Evolutionary conservation across 2,888 invertebrate species (phyloP).

Genomic region (Seladonia tumulorum): DNA sequence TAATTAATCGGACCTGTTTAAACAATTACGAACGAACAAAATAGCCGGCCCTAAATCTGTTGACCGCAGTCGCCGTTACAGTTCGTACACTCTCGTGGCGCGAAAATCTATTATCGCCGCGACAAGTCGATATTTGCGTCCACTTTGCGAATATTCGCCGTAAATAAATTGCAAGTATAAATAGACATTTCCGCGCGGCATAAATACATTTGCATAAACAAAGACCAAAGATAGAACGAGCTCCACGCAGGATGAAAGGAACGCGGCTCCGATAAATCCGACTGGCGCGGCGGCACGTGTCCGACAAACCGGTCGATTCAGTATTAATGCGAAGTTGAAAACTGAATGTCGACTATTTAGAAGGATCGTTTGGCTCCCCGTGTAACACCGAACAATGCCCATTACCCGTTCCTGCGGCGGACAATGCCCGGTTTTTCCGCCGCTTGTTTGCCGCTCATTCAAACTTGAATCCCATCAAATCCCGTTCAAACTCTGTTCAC

Average conservation of each 20-base stretch:
- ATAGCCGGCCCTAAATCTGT: too few species aligned
- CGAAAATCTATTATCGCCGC: too few species aligned
- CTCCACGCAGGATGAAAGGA: background rate
- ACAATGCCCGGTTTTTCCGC: constrained; percentile 42
- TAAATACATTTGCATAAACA: constrained; percentile 5
- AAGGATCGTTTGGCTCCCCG: constrained; percentile 28
- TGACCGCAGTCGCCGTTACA: too few species aligned
- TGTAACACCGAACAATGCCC: constrained; percentile 39
- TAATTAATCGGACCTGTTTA: too few species aligned
- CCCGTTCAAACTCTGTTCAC: constrained; percentile 23
- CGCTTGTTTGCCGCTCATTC: constrained; percentile 42
- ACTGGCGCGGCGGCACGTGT: background rate
- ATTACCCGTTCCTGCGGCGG: constrained; percentile 37
- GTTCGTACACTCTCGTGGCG: too few species aligned
- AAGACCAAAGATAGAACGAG: background rate
- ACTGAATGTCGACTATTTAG: constrained; percentile 39
- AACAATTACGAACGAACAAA: too few species aligned
- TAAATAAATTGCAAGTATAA: background rate
- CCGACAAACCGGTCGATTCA: background rate
- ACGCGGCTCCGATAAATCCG: background rate
- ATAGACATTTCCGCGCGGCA: background rate
- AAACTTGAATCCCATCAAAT: constrained; percentile 36
- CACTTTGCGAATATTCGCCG: background rate
- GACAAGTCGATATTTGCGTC: background rate
- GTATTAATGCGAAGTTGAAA: constrained; percentile 32